A percentile compares a stretch with the other conserved stretches of the same genome.
Evolutionary conservation across 1,140 invertebrate genomes (phyloP).

Genomic region (Anagrus nilaparvatae): DNA sequence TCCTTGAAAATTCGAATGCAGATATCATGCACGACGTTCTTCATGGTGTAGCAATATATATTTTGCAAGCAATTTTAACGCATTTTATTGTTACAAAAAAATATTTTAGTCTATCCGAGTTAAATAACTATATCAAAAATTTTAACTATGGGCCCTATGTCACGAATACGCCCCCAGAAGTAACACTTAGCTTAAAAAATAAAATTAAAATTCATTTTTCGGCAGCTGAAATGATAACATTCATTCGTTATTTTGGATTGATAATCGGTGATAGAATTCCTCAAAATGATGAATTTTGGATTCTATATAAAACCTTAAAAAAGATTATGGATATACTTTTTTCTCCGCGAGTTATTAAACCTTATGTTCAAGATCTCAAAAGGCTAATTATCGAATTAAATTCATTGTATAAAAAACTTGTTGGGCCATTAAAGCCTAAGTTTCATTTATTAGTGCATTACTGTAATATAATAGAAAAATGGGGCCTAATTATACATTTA

Average conservation of each 20-base stretch:
- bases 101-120: slow-evolving; percentile 1
- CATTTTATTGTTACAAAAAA: slow-evolving; percentile 1
- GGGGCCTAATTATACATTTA: background rate
- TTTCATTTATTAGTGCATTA: slow-evolving; percentile 11
- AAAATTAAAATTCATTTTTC: background rate
- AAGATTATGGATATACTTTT: background rate
- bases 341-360: background rate
- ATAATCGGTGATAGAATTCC: background rate
- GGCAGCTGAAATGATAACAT: slow-evolving; percentile 1
- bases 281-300: background rate
- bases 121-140: background rate
- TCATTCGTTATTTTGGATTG: background rate
- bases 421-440: slow-evolving; percentile 3
- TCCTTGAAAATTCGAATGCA: background rate
- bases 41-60: background rate
- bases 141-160: background rate
- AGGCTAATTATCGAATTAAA: slow-evolving; percentile 1
- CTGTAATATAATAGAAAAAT: background rate
- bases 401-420: slow-evolving; percentile 3
- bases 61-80: background rate
- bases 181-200: background rate
- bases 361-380: background rate
- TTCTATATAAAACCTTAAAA: background rate
- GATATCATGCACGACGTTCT: background rate
- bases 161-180: background rate